Conservation (phyloP, 1,140 invertebrate genomes). For the Formica selysi region DNA sequence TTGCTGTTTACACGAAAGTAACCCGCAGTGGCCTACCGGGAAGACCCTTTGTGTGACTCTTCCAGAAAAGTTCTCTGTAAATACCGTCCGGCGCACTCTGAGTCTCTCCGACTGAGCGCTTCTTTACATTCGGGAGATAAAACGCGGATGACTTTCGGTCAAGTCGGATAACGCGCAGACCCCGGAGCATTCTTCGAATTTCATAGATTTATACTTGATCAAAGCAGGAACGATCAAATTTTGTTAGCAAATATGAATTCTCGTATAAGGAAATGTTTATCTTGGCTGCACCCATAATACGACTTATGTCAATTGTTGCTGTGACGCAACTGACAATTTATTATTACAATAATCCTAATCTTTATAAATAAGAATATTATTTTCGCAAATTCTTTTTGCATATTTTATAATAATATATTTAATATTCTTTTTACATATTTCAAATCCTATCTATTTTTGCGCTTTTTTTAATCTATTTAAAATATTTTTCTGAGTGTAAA, state of each 20-base stretch:
- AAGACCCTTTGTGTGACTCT: constrained; percentile 55
- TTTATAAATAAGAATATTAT: not conserved
- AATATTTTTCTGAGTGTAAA: not conserved
- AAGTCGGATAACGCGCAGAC: constrained; percentile 23
- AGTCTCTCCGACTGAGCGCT: constrained; percentile 61
- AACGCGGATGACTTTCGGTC: constrained; percentile 50
- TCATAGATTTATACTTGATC: constrained; percentile 37
- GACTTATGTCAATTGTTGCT: not conserved
- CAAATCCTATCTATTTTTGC: not conserved
- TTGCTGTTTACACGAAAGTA: constrained; percentile 73
- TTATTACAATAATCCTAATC: not conserved
- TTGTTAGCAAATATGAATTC: constrained; percentile 10
- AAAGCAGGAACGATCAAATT: constrained; percentile 33
- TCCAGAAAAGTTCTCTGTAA: constrained; percentile 70
- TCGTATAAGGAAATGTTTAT: not conserved
- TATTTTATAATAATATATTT: not conserved
- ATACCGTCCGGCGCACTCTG: constrained; percentile 62
- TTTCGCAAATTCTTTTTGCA: not conserved
- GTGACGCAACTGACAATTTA: not conserved
- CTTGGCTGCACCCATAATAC: not conserved
- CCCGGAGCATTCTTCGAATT: constrained; percentile 26
- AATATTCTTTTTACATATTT: not conserved
- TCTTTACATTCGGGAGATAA: constrained; percentile 73
- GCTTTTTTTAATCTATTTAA: not conserved
- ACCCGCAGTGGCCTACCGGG: constrained; percentile 61